Evolutionary conservation across 2,113 vertebrate species (phyloP).

Genomic region (Catagonus wagneri): DNA sequence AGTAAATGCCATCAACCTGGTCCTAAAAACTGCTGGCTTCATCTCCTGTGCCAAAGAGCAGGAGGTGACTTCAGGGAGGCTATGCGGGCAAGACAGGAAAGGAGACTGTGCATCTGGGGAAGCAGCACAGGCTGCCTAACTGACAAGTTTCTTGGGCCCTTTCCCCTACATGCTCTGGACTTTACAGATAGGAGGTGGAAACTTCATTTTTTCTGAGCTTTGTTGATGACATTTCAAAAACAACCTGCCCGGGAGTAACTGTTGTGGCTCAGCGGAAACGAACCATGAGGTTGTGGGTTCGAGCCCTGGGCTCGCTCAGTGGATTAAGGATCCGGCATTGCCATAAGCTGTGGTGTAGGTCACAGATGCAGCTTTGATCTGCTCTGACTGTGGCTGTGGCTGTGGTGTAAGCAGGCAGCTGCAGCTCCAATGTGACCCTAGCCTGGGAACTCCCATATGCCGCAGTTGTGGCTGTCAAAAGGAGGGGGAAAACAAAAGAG

Average conservation of each 20-base stretch:
- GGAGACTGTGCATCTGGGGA: neutral
- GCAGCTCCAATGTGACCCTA: no score
- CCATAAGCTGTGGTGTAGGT: no score
- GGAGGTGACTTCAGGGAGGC: neutral
- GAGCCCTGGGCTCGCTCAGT: no score
- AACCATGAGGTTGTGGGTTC: no score
- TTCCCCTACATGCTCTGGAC: neutral
- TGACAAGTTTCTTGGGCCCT: neutral
- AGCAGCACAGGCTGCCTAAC: neutral
- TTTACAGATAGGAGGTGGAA: neutral
- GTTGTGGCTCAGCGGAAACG: no score
- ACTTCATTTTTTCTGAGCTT: neutral
- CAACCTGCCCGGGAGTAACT: conserved; percentile 56
- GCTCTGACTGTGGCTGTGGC: no score
- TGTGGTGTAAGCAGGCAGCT: no score
- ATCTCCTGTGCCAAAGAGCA: neutral
- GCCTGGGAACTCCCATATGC: no score
- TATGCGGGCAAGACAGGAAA: neutral
- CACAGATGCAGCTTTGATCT: no score
- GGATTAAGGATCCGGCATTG: no score
- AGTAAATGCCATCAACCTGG: neutral
- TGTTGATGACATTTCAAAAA: conserved; percentile 70
- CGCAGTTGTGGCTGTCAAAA: no score
- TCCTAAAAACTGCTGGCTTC: neutral
- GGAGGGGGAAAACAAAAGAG: no score